Base-by-base conservation (phyloP, 2,113 vertebrate genomes). In the Amphiprion ocellaris region DNA sequence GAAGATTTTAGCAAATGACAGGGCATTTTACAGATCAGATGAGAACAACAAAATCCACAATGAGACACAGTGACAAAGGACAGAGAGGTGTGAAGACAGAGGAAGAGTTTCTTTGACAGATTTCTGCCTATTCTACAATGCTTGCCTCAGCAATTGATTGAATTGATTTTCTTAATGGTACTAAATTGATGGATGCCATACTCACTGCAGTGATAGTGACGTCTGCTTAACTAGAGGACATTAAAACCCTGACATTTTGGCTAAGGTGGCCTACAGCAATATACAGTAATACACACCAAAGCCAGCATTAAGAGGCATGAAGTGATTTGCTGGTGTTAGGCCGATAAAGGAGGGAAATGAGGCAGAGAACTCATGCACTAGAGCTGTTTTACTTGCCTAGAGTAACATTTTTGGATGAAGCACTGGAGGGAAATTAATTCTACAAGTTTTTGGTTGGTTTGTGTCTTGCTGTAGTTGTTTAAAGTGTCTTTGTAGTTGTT, bases 141-240 rank as follows among this genome's bases (percentile, higher is more conserved):
- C 21, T 21, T 21, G 21, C 21, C 21, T 21, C 21, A 21, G 21
- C 21, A 1, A 21, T 21, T 21, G 21, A 21, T 21, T 26, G 60
- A 71, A 81, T 39, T 59, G 69, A 71, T 81, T 70, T 71, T 44
- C 52, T 21, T 64, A 76, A 82, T 61, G 30, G 62, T 26, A 54
- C 3, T 0, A 76, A 79, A 69, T 68, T 41, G 15, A 71, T 50
- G 55, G 55, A 16, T 64, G 46, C 23, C 46, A 72, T 24, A 41
- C 15, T 70, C 30, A 37, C 4, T 54, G 37, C 46, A 0, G 7
- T 50, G 26, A 61, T 60, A 53, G n/a, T 26, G 50, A 64, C 49
- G 58, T 44, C 24, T 54, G 30, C 23, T 56, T 49, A 62, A 74
- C 23, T 17, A 37, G n/a, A 77, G n/a, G 28, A 60, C 54, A 77